These are phyloP conservation scores for Eudasyphora cyanicolor DNA, from an alignment of 2,888 invertebrate species.

Conservation along the genomic window DNA sequence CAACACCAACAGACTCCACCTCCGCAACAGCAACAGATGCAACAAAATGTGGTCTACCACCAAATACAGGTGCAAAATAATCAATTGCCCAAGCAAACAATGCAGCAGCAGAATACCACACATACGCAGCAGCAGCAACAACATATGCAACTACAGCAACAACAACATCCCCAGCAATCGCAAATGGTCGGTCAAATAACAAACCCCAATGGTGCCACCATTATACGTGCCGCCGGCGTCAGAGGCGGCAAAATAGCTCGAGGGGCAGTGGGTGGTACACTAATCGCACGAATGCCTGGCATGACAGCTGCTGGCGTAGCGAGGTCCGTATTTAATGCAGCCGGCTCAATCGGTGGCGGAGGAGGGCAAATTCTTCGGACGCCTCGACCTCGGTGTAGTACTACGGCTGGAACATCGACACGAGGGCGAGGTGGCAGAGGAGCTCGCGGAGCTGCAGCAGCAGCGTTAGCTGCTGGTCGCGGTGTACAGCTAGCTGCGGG, in stretches of 20 bases:
- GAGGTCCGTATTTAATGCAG: constrained; percentile 53
- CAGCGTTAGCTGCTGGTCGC: constrained; percentile 52
- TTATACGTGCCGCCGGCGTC: constrained; percentile 50
- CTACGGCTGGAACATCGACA: constrained; percentile 56
- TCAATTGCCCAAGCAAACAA: constrained; percentile 65
- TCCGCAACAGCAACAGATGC: constrained; percentile 65
- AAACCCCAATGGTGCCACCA: constrained; percentile 45
- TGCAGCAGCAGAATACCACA: constrained; percentile 58
- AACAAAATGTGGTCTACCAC: constrained; percentile 74
- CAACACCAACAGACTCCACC: constrained; percentile 64
- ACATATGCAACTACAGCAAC: constrained; percentile 64
- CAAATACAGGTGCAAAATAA: constrained; percentile 72
- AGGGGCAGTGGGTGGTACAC: constrained; percentile 61
- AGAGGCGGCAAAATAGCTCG: constrained; percentile 56
- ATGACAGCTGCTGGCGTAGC: constrained; percentile 48
- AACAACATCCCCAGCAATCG: constrained; percentile 58
- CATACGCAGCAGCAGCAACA: constrained; percentile 65
- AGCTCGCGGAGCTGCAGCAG: constrained; percentile 61
- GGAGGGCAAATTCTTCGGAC: constrained; percentile 65
- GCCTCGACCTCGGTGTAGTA: constrained; percentile 65
- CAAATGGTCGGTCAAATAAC: constrained; percentile 53
- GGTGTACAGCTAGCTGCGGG: constrained; percentile 38
- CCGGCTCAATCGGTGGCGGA: constrained; percentile 50
- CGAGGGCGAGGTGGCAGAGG: constrained; percentile 66
- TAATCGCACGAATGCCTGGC: constrained; percentile 66